These are phyloP conservation scores for Buathra laborator DNA, from an alignment of 2,888 invertebrate species.

Conservation along the genomic window DNA sequence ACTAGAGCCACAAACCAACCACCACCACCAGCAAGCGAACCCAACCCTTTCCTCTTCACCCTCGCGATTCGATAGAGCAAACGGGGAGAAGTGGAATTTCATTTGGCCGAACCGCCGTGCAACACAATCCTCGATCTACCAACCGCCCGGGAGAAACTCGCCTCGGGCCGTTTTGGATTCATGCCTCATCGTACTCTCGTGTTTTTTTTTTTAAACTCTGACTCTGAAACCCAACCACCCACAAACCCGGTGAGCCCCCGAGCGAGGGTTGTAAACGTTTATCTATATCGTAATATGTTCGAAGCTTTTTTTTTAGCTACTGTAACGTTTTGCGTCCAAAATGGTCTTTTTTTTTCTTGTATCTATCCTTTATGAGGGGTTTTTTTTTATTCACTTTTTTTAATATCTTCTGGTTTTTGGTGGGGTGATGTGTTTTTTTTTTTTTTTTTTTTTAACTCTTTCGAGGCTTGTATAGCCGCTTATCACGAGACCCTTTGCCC, in stretches of 20 bases:
- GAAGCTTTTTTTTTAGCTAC: constrained; percentile 26
- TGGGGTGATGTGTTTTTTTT: constrained; percentile 20
- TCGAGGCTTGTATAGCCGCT: constrained; percentile 65
- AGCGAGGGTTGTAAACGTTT: constrained; percentile 56
- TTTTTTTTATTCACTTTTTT: constrained; percentile 37
- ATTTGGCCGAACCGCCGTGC: constrained; percentile 77
- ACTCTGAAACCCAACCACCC: not conserved
- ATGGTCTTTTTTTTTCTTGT: constrained; percentile 46
- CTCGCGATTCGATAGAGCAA: constrained; percentile 31
- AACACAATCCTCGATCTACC: constrained; percentile 38
- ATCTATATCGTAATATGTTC: constrained; percentile 58
- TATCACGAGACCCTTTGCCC: constrained; percentile 69
- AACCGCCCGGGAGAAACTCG: constrained; percentile 29
- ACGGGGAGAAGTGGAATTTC: constrained; percentile 78
- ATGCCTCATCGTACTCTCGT: constrained; percentile 32
- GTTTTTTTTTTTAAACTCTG: constrained; percentile 28
- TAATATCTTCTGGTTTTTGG: constrained; percentile 14
- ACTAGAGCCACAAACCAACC: constrained; percentile 70
- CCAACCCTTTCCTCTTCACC: constrained; percentile 66
- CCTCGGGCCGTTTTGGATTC: constrained; percentile 65
- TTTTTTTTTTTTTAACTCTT: constrained; percentile 41
- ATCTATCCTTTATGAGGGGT: constrained; percentile 44
- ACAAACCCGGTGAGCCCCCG: constrained; percentile 5
- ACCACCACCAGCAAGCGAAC: constrained; percentile 62
- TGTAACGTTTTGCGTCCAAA: not conserved